phyloP scores from a whole-genome alignment of 2,888 invertebrate genomes.

The Listrodromus nycthemerus region DNA sequence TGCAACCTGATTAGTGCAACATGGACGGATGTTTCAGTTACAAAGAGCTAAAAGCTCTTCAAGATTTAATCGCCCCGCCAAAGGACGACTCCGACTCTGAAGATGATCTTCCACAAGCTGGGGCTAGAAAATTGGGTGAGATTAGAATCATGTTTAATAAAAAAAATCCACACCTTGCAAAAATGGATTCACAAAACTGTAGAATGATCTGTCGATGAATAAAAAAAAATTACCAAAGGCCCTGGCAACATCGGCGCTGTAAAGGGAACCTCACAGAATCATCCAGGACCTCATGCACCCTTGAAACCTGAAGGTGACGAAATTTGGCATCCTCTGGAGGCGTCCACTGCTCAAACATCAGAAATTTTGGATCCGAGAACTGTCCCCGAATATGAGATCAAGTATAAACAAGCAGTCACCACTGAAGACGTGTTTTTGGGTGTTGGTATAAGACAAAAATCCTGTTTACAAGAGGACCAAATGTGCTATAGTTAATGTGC shows the following conservation, averaged over 20 bases:
- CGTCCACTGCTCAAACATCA: slow-evolving; percentile 59
- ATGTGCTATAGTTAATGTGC: background rate
- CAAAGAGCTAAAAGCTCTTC: slow-evolving; percentile 78
- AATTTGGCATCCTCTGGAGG: slow-evolving; percentile 81
- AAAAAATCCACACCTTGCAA: slow-evolving; percentile 11
- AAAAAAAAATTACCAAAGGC: slow-evolving; percentile 76
- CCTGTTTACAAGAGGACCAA: background rate
- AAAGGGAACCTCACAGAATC: slow-evolving; percentile 70
- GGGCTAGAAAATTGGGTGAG: slow-evolving; percentile 77
- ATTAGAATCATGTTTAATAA: slow-evolving; percentile 4
- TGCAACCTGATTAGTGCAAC: background rate
- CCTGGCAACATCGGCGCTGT: slow-evolving; percentile 84
- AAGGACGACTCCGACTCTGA: slow-evolving; percentile 79
- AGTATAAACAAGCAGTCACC: slow-evolving; percentile 93
- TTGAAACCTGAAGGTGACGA: slow-evolving; percentile 86
- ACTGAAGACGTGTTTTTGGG: slow-evolving; percentile 95
- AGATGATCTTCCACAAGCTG: slow-evolving; percentile 79
- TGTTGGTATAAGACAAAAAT: slow-evolving; percentile 84
- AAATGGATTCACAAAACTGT: background rate
- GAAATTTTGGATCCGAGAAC: slow-evolving; percentile 87
- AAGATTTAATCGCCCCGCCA: slow-evolving; percentile 77
- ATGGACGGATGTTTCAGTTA: slow-evolving; percentile 78
- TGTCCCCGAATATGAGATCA: slow-evolving; percentile 91
- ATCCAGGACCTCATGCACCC: slow-evolving; percentile 75
- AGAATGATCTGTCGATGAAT: background rate